Evolutionary conservation across 1,140 invertebrate species (phyloP), one percentile per base, ranked within the genome.

Genomic region (Orchesella cincta): DNA sequence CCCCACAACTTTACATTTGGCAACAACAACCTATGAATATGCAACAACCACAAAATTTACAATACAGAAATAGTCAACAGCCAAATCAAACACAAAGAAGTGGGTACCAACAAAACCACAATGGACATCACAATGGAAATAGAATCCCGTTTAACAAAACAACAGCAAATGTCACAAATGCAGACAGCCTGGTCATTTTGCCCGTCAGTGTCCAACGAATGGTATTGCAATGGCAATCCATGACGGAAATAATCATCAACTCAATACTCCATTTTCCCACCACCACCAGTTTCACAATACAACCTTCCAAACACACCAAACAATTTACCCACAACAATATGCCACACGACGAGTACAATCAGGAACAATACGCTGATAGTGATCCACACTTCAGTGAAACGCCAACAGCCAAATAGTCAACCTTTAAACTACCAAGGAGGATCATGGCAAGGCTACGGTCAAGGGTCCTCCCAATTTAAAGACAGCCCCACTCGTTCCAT

Each of bases 391-490:
- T 26, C 54, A 5, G 54, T n/a, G n/a, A n/a, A n/a, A n/a, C 54
- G 2, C 62, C 29, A 67, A 67, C 26, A 67, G 26, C n/a, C 62
- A 67, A 29, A 12, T 29, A 5, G 29, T 31, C n/a, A 62, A 28
- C n/a, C 54, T 67, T 67, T 67, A 67, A 67, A 67, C 62, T 67
- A 26, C 62, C 62, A 67, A 29, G 23, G 54, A 23, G 54, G 26
- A 23, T 18, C 14, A 12, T 23, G 3, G 23, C 3, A 16, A 57
- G 23, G 23, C 26, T 26, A 16, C 23, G 14, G 23, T n/a, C 14
- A 5, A 8, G 54, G 54, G 54, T 57, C 3, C 54, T 57, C 54
- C 54, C 54, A 26, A 57, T 23, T 18, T 57, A 57, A 26, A 26
- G 26, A n/a, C 26, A 14, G 12, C 8, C 5, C 54, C 54, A 14